Conservation (phyloP, 2,888 invertebrate species). For the Acanthosepion lycidas region DNA sequence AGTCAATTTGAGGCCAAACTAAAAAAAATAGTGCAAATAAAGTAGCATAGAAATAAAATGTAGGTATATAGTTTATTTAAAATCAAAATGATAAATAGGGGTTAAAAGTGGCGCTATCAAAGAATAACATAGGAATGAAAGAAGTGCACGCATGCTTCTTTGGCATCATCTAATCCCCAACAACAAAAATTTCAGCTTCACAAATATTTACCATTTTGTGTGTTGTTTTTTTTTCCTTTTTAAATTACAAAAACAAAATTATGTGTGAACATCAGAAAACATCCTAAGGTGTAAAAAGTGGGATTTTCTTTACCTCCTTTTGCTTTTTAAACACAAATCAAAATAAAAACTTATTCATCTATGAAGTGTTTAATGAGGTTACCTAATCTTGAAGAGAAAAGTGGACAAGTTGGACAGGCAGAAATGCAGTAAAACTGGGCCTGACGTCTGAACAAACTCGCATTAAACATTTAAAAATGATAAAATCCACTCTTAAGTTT, state of each 20-base stretch:
- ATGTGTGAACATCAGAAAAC: not conserved
- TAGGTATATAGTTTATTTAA: not conserved
- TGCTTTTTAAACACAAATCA: not conserved
- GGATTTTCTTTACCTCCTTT: not conserved
- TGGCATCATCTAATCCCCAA: not conserved
- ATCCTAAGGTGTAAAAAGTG: not conserved
- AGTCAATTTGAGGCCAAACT: constrained; percentile 35
- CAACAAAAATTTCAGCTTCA: not conserved
- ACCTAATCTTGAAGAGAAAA: not conserved
- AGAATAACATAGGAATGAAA: too few relatives aligned
- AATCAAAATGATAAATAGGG: too few relatives aligned
- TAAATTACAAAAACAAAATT: not conserved
- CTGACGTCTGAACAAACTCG: not conserved
- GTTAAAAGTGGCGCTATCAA: too few relatives aligned
- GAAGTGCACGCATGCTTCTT: not conserved
- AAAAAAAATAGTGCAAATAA: not conserved
- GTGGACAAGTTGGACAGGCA: not conserved
- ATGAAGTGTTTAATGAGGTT: not conserved
- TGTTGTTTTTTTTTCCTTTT: not conserved
- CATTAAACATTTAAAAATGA: not conserved
- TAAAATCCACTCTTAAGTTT: not conserved
- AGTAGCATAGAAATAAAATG: not conserved
- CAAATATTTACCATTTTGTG: not conserved
- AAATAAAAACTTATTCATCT: not conserved
- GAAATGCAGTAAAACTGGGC: not conserved